Base-by-base conservation (phyloP, 1,140 invertebrate species). In the Helicoverpa zea region DNA sequence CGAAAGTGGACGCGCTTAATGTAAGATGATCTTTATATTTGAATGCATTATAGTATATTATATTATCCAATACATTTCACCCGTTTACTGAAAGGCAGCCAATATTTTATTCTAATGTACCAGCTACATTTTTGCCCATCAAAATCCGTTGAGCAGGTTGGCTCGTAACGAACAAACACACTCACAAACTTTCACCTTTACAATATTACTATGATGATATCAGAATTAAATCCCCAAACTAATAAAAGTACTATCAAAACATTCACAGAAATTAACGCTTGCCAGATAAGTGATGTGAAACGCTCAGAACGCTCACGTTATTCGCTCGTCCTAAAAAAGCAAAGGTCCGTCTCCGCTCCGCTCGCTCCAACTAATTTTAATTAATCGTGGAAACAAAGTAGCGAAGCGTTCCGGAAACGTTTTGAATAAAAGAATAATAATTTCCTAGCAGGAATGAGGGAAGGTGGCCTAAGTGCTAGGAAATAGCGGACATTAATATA, bases 321-420 rank as follows among this genome's bases (percentile, higher is more conserved):
- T 86, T 87, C 66, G 82, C 79, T 87, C 81, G 14, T 66, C 75
- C 75, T 78, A 88, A 88, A 87, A 83, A 86, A 81, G 86, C 82
- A 85, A 86, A 85, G 80, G 83, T 86, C 81, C 78, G 66, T 84
- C 84, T 86, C 86, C 79, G 56, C 86, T 83, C 83, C 79, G 56
- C 86, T 83, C 83, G 85, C 87, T 86, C 84, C 85, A 86, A 88
- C 90, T 91, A 90, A 90, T 93, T 93, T 93, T 93, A 91, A 92
- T 92, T 92, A 93, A 91, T 91, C 88, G 87, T 83, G 85, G 85
- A 89, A 92, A 93, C 88, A 90, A 89, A 91, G 89, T 90, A 83
- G 84, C 85, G 66, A 77, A 82, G 82, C 84, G 81, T 80, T 72
- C 73, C 84, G 89, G 87, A 87, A 89, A 80, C 82, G 83, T 87